Percentiles rank a stretch among this genome's conserved stretches.
Conservation (phyloP, 1,140 invertebrate genomes). For the Lordiphosa collinella region DNA sequence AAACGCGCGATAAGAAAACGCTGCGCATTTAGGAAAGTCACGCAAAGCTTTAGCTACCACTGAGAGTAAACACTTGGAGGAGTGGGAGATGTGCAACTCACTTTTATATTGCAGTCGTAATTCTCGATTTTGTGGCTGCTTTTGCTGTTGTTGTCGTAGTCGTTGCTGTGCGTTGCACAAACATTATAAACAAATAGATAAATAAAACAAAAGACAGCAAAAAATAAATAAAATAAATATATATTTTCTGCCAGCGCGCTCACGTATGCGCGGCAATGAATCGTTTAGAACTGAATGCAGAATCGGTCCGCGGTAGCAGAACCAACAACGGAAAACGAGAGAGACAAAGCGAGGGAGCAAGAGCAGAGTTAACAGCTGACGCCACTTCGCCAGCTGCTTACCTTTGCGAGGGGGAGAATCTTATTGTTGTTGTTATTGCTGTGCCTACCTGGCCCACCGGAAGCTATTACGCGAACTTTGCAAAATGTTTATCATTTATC, state of each 20-base stretch:
- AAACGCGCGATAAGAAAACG: slow-evolving; percentile 64
- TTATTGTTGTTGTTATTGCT: slow-evolving; percentile 1
- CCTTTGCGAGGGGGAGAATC: neutral
- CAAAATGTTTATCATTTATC: slow-evolving; percentile 49
- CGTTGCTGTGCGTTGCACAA: slow-evolving; percentile 36
- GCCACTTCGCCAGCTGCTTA: slow-evolving; percentile 23
- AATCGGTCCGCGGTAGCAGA: slow-evolving; percentile 2
- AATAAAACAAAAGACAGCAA: slow-evolving; percentile 26
- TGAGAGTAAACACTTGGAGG: neutral
- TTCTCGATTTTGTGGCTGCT: slow-evolving; percentile 32
- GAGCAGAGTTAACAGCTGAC: slow-evolving; percentile 19
- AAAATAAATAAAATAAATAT: slow-evolving; percentile 33
- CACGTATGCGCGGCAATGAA: slow-evolving; percentile 53
- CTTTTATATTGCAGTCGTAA: slow-evolving; percentile 51
- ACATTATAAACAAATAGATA: slow-evolving; percentile 63
- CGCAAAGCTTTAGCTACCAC: slow-evolving; percentile 32
- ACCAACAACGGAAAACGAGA: slow-evolving; percentile 11
- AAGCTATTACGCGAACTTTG: slow-evolving; percentile 55
- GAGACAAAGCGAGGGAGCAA: slow-evolving; percentile 11
- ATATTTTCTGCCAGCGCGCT: slow-evolving; percentile 34
- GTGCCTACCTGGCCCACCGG: slow-evolving; percentile 45
- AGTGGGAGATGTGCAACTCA: slow-evolving; percentile 38
- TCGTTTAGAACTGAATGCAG: slow-evolving; percentile 55
- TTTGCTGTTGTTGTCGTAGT: slow-evolving; percentile 35
- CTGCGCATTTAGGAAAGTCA: slow-evolving; percentile 67